phyloP scores from a whole-genome alignment of 2,888 invertebrate genomes.

The Reticulitermes lucifugus region DNA sequence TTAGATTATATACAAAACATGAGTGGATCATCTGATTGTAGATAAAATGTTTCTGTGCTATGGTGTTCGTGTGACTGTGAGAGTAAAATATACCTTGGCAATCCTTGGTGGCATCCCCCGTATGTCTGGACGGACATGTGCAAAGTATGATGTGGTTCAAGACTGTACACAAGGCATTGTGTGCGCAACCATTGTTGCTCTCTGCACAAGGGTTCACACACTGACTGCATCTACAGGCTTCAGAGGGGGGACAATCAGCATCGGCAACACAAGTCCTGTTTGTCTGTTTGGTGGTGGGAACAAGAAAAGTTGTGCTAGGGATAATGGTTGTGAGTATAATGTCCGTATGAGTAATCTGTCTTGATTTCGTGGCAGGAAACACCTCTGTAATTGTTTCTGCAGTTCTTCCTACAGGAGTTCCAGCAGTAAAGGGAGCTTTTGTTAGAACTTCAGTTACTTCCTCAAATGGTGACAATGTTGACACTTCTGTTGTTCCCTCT shows the following conservation, averaged over 20 bases:
- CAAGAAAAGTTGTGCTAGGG: not conserved
- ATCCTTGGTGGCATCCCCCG: constrained; percentile 69
- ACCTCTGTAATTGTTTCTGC: constrained; percentile 38
- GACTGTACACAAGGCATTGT: constrained; percentile 72
- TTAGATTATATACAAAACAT: not conserved
- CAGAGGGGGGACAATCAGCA: constrained; percentile 72
- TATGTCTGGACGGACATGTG: constrained; percentile 69
- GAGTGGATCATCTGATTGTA: not conserved
- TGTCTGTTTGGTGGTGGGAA: constrained; percentile 30
- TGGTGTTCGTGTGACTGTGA: not conserved
- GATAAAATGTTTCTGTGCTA: constrained; percentile 2
- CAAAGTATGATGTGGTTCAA: constrained; percentile 73
- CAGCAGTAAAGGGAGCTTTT: constrained; percentile 22
- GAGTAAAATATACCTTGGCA: constrained; percentile 70
- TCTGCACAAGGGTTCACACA: constrained; percentile 74
- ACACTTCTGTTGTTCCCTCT: constrained; percentile 48
- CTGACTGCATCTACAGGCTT: constrained; percentile 73
- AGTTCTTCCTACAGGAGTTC: constrained; percentile 49
- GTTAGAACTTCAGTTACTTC: constrained; percentile 19
- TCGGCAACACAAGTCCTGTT: constrained; percentile 69
- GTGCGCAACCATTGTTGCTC: constrained; percentile 67
- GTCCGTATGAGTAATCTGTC: constrained; percentile 53
- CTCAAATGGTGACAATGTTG: constrained; percentile 36
- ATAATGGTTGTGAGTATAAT: constrained; percentile 42
- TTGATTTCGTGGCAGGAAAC: not conserved